Percentiles rank a stretch among this genome's conserved stretches.
Conservation (phyloP, 2,888 invertebrate species). For the Plebejus argus region DNA sequence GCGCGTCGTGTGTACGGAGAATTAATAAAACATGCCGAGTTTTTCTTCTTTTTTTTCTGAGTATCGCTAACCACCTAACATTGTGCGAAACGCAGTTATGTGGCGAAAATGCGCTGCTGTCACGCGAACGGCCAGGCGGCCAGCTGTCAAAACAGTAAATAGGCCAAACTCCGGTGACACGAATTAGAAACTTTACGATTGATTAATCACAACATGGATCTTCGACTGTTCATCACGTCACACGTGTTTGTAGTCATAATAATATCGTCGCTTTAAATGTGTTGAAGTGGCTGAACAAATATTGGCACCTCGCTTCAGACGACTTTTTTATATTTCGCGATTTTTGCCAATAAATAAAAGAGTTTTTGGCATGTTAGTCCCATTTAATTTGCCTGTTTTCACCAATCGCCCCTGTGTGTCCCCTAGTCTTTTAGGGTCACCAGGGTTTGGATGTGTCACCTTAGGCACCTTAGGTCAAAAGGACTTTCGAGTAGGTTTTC, state of each 20-base stretch:
- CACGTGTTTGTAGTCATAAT: not conserved
- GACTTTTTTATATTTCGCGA: not conserved
- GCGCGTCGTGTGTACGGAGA: constrained; percentile 71
- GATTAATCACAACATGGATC: constrained; percentile 15
- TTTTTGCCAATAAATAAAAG: not conserved
- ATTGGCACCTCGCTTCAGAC: not conserved
- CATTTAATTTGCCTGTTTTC: not conserved
- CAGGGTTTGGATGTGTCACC: no score
- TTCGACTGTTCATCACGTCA: not conserved
- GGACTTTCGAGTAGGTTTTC: no score
- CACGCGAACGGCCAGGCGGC: constrained; percentile 3
- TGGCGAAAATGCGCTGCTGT: constrained; percentile 35
- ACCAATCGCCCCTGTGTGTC: not conserved
- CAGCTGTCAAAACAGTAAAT: constrained; percentile 26
- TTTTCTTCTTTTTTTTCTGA: constrained; percentile 70
- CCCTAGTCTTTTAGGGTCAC: no score
- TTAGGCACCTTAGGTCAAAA: no score
- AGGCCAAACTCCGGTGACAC: constrained; percentile 26
- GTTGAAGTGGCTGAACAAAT: not conserved
- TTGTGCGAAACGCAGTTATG: constrained; percentile 54
- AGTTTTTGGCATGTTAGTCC: no score
- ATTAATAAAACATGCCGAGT: constrained; percentile 77
- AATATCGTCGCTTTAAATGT: not conserved
- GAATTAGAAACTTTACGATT: constrained; percentile 29
- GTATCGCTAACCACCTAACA: constrained; percentile 66